Conservation (phyloP, 2,888 invertebrate genomes). For the Pecten maximus region DNA sequence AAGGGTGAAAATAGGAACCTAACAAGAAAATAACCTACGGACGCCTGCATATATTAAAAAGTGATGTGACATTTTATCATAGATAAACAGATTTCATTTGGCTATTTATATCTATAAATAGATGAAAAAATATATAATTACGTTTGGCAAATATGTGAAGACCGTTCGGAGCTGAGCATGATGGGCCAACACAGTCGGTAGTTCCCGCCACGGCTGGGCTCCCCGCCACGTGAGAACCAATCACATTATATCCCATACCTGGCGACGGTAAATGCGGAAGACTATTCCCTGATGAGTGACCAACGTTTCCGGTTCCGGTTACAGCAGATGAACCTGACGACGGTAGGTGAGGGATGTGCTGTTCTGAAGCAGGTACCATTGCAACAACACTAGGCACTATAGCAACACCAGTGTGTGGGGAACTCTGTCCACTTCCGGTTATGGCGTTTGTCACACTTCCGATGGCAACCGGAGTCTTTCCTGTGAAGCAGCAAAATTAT, state of each 20-base stretch:
- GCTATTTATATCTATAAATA: too few species aligned
- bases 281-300: not conserved
- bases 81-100: too few species aligned
- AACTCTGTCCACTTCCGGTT: not conserved
- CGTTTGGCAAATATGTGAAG: slow-evolving; percentile 31
- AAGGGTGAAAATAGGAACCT: too few species aligned
- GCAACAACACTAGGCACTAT: not conserved
- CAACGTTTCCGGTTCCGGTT: slow-evolving; percentile 1
- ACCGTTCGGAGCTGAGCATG: slow-evolving; percentile 57
- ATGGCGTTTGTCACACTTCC: not conserved
- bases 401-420: not conserved
- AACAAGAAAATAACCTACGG: too few species aligned
- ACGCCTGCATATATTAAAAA: too few species aligned
- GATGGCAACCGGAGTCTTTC: not conserved
- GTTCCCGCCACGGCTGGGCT: not conserved
- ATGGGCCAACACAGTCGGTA: slow-evolving; percentile 52
- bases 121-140: too few species aligned
- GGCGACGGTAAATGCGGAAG: not conserved
- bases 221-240: not conserved
- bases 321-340: not conserved
- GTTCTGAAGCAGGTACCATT: not conserved
- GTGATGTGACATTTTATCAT: too few species aligned
- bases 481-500: not conserved
- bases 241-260: not conserved
- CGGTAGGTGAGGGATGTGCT: not conserved